phyloP scores from a whole-genome alignment of 1,140 invertebrate genomes.

The Colletes gigas region DNA sequence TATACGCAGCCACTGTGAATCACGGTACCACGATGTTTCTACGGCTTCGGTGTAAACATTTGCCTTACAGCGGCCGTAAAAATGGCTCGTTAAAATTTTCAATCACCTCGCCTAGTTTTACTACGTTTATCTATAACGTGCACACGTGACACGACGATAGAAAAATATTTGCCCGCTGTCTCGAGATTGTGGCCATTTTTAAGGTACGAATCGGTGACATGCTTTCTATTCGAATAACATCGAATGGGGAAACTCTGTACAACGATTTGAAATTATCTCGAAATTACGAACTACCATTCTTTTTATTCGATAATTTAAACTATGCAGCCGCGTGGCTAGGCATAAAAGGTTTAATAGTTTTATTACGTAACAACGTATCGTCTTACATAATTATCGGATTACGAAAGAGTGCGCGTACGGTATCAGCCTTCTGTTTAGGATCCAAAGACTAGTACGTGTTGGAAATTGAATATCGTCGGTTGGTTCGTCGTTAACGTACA shows the following conservation, averaged over 20 bases:
- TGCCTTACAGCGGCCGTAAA: background rate
- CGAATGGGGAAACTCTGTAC: no score
- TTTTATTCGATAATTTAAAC: no score
- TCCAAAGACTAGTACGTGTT: no score
- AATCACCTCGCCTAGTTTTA: background rate
- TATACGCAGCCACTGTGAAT: conserved; percentile 3
- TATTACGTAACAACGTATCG: background rate
- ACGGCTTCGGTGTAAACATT: conserved; percentile 28
- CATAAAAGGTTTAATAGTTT: no score
- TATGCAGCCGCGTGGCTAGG: no score
- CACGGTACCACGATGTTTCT: conserved; percentile 12
- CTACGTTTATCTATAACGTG: background rate
- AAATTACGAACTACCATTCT: no score
- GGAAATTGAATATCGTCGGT: background rate
- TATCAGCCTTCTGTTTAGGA: background rate
- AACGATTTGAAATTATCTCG: no score
- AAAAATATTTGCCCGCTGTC: background rate
- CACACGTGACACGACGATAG: no score
- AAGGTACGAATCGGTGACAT: no score
- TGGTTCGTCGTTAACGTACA: background rate
- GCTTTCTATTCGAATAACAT: background rate
- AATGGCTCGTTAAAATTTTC: background rate
- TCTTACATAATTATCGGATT: conserved; percentile 36
- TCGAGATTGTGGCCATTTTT: no score
- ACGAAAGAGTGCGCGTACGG: background rate